These are phyloP conservation scores for Zaprionus obscuricornis DNA, from an alignment of 2,888 invertebrate species.

Conservation along the genomic window DNA sequence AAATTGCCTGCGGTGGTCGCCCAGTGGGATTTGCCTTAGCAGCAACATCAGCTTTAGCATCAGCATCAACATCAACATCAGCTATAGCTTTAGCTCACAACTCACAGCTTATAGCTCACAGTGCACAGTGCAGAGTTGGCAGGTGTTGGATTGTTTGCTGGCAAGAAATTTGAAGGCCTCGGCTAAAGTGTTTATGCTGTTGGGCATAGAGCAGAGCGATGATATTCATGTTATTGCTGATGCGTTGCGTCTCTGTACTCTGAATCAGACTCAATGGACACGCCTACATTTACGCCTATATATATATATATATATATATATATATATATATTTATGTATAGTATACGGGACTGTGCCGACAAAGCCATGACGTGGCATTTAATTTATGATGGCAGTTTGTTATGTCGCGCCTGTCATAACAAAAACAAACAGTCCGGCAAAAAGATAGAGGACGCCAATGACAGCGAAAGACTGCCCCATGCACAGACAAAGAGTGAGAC, in stretches of 20 bases:
- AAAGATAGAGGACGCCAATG: conserved; percentile 65
- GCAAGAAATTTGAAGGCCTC: conserved; percentile 21
- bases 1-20: conserved; percentile 72
- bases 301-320: neutral
- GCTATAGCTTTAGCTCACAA: too few species aligned
- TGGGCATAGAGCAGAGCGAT: conserved; percentile 39
- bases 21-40: conserved; percentile 45
- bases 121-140: too few species aligned
- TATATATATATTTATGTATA: neutral
- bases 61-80: too few species aligned
- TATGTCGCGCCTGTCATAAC: conserved; percentile 79
- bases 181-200: conserved; percentile 42
- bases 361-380: conserved; percentile 70
- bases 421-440: conserved; percentile 66
- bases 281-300: conserved; percentile 15
- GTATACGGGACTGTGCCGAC: conserved; percentile 35
- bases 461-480: too few species aligned
- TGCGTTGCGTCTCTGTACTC: conserved; percentile 38
- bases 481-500: conserved; percentile 31
- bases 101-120: too few species aligned
- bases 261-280: conserved; percentile 40
- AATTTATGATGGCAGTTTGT: conserved; percentile 82
- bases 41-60: too few species aligned
- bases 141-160: conserved; percentile 48
- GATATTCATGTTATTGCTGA: conserved; percentile 45